Evolutionary conservation across 2,797 vertebrate genomes (phyloP), one percentile per base, ranked within the genome.

Genomic region (Gambusia yucatana): DNA sequence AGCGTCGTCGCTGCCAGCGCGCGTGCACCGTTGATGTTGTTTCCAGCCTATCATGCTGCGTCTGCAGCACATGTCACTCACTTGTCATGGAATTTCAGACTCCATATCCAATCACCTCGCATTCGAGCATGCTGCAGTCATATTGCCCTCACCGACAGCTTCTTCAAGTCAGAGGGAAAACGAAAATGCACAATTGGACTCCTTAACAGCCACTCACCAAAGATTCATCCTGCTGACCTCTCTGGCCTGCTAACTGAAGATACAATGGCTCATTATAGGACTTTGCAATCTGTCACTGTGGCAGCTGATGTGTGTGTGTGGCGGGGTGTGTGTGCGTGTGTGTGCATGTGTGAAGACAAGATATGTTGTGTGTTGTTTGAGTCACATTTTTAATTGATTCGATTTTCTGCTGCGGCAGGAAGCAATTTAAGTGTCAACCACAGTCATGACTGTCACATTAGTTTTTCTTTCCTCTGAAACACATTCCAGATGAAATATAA

Each of bases 31-130:
- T 80, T 77, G 84, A 84, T 80, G 83, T 84, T 88, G 83, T 87
- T 88, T 80, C 77, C 52, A 30, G 55, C 59, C 75, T 6, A 22
- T 73, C 75, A 57, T 82, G 88, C 84, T 90, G 88, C 77, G 81
- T 88, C 77, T 75, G 88, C 87, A 84, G 85, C 76, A 81, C 70
- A 74, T 83, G 88, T 90, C 89, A 91, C 82, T 91, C 89, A 91
- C 69, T 82, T 82, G 85, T 90, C 89, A 48, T 13, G 76, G 72
- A 70, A 76, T 84, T 88, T 90, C 80, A 90, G 76, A 85, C 73
- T 86, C 76, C 72, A 81, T 84, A 83, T 87, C 82, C 79, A 81
- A 87, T 88, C 84, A 77, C 20, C 39, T 88, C 76, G 11, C 63
- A 65, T 61, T 72, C 77, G 41, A 81, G 74, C 82, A 83, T 33